A percentile compares a stretch with the other conserved stretches of the same genome.
Evolutionary conservation across 2,888 invertebrate genomes (phyloP).

Genomic region (Idaea dimidiata): DNA sequence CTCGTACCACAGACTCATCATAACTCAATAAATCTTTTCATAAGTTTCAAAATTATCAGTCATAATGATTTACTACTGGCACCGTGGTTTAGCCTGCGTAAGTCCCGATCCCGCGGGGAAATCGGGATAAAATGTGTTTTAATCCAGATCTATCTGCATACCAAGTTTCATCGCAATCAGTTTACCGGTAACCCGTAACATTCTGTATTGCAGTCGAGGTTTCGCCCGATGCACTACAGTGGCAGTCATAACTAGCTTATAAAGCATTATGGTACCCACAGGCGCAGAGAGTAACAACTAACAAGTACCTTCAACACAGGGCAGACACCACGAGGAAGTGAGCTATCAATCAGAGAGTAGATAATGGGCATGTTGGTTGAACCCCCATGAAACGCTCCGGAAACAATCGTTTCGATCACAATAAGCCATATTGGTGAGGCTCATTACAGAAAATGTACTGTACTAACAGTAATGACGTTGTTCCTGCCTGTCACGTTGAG

Average conservation of each 20-base stretch:
- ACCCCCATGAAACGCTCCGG: slow-evolving; percentile 59
- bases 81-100: too few relatives aligned
- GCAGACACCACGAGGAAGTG: slow-evolving; percentile 59
- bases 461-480: slow-evolving; percentile 13
- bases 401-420: slow-evolving; percentile 48
- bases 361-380: slow-evolving; percentile 63
- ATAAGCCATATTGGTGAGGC: slow-evolving; percentile 24
- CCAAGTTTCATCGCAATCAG: too few relatives aligned
- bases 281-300: slow-evolving; percentile 15
- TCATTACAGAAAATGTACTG: slow-evolving; percentile 21
- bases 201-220: too few relatives aligned
- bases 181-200: too few relatives aligned
- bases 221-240: too few relatives aligned
- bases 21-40: neutral
- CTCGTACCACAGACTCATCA: slow-evolving; percentile 6
- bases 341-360: slow-evolving; percentile 69
- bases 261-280: slow-evolving; percentile 30
- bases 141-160: too few relatives aligned
- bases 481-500: slow-evolving; percentile 18
- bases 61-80: too few relatives aligned
- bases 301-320: slow-evolving; percentile 29
- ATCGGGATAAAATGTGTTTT: too few relatives aligned
- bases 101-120: too few relatives aligned
- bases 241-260: slow-evolving; percentile 43
- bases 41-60: too few relatives aligned